Evolutionary conservation across 1,140 invertebrate genomes (phyloP).

Genomic region (Antheraea mylitta): DNA sequence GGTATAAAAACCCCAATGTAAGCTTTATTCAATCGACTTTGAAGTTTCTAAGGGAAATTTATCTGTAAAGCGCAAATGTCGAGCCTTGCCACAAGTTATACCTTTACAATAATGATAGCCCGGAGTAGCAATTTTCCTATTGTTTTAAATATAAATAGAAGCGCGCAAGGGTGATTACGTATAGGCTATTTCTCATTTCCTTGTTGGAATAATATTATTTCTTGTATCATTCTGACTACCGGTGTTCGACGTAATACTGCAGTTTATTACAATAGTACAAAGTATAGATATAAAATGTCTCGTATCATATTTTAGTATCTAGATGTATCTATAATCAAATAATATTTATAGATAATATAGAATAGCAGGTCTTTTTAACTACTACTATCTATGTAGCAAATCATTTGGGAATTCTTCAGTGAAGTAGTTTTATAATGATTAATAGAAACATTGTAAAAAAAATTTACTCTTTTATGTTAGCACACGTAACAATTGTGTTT

Average conservation of each 20-base stretch:
- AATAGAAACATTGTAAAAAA: no score
- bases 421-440: no score
- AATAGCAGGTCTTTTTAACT: no score
- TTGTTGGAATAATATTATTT: slow-evolving; percentile 42
- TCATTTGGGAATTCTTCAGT: no score
- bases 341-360: no score
- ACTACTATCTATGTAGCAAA: no score
- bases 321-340: no score
- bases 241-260: slow-evolving; percentile 2
- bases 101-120: slow-evolving; percentile 47
- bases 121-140: slow-evolving; percentile 65
- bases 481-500: no score
- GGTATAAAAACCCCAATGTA: neutral
- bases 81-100: slow-evolving; percentile 22
- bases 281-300: no score
- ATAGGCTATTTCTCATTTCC: slow-evolving; percentile 49
- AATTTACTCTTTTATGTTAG: no score
- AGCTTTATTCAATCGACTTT: slow-evolving; percentile 1
- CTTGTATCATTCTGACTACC: slow-evolving; percentile 35
- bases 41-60: neutral
- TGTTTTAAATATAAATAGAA: slow-evolving; percentile 54
- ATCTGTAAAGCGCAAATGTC: neutral
- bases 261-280: no score
- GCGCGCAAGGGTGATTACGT: slow-evolving; percentile 48
- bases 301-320: no score